A percentile compares a stretch with the other conserved stretches of the same genome.
Evolutionary conservation across 23 tunicate genomes (phyloP).

Genomic region (Trididemnum clinides): DNA sequence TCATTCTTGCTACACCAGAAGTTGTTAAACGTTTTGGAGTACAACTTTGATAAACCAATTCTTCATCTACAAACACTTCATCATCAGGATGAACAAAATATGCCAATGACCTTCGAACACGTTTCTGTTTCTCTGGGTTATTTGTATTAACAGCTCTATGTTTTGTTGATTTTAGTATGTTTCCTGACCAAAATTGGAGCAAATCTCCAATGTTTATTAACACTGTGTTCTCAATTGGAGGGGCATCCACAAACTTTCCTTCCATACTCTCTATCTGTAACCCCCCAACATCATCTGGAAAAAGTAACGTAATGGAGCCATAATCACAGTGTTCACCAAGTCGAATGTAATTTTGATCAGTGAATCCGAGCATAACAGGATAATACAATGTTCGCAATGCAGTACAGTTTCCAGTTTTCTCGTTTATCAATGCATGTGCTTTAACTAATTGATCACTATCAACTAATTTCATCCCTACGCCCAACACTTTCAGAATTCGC

Average conservation of each 20-base stretch:
- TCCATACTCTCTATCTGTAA: constrained; percentile 18
- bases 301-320: constrained; percentile 53
- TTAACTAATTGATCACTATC: constrained; percentile 10
- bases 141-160: constrained; percentile 40
- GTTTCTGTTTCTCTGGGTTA: constrained; percentile 6
- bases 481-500: constrained; percentile 22
- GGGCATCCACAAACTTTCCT: constrained; percentile 57
- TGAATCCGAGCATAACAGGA: constrained; percentile 29
- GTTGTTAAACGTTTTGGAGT: too few relatives aligned
- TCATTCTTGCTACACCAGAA: too few relatives aligned
- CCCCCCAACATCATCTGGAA: constrained; percentile 65
- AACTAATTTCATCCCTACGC: constrained; percentile 38
- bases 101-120: constrained; percentile 23
- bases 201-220: constrained; percentile 70
- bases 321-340: constrained; percentile 63
- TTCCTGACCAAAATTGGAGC: constrained; percentile 59
- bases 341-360: constrained; percentile 1
- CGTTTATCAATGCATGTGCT: constrained; percentile 14
- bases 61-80: constrained; percentile 22
- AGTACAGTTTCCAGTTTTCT: constrained; percentile 30
- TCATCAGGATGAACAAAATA: constrained; percentile 59
- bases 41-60: constrained; percentile 13
- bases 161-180: constrained; percentile 63
- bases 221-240: constrained; percentile 59
- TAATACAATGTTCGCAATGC: constrained; percentile 49